Evolutionary conservation across 30 jellyfish, hydroid and myxozoan genomes (phyloP).

Genomic region (Hydractinia symbiolongicarpus): DNA sequence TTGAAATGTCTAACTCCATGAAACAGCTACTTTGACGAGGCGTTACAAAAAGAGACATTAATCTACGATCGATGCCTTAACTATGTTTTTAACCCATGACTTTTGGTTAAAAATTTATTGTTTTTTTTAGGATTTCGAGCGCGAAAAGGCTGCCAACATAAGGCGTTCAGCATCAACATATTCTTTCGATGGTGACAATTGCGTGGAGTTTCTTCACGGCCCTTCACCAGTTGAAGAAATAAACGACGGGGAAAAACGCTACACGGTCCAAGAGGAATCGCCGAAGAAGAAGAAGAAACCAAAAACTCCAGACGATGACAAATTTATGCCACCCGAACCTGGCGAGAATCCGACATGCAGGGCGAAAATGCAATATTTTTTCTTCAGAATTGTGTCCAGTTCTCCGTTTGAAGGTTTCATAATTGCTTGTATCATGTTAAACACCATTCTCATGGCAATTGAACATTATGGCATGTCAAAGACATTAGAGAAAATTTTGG

Average conservation of each 20-base stretch:
- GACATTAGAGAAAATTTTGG: conserved; percentile 30
- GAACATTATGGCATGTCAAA: conserved; percentile 60
- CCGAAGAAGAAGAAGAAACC: conserved; percentile 51
- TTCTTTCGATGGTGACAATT: conserved; percentile 76
- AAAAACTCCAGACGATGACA: conserved; percentile 23
- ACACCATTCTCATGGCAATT: conserved; percentile 88
- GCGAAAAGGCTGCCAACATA: conserved; percentile 47
- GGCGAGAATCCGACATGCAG: conserved; percentile 76
- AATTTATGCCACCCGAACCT: conserved; percentile 70
- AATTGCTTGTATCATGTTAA: conserved; percentile 86
- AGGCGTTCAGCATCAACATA: conserved; percentile 90
- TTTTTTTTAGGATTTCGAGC: conserved; percentile 60
- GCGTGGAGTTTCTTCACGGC: conserved; percentile 84
- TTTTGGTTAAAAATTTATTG: neutral
- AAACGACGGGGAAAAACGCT: conserved; percentile 73
- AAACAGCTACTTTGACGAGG: too few species aligned
- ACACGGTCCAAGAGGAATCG: conserved; percentile 72
- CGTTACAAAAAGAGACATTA: neutral
- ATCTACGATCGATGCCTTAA: too few species aligned
- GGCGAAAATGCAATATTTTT: conserved; percentile 46
- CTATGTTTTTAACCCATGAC: too few species aligned
- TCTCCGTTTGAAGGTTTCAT: conserved; percentile 89
- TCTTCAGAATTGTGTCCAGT: conserved; percentile 73
- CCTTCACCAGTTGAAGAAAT: conserved; percentile 90
- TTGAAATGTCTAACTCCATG: too few species aligned